These are phyloP conservation scores for Pseudonaja textilis DNA, from an alignment of 2,113 vertebrate genomes.

Conservation along the genomic window DNA sequence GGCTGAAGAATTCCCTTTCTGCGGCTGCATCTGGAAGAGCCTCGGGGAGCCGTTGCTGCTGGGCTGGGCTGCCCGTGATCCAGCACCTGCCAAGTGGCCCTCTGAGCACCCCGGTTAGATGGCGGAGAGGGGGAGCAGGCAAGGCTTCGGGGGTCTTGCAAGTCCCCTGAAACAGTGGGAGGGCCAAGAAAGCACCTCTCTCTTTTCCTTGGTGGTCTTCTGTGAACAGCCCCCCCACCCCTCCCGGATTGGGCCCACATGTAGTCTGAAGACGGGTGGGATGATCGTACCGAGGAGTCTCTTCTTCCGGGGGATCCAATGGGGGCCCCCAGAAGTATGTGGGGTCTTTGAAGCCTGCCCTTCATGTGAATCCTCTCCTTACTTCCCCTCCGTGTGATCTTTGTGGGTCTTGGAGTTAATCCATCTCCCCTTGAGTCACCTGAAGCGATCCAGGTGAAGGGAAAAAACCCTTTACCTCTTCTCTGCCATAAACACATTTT, in stretches of 20 bases:
- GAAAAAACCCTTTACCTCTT: background rate
- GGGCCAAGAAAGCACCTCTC: background rate
- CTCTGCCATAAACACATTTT: background rate
- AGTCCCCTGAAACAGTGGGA: background rate
- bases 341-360: background rate
- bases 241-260: background rate
- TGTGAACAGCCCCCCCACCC: background rate
- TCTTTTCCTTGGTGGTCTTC: background rate
- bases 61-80: background rate
- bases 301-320: background rate
- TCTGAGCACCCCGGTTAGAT: background rate
- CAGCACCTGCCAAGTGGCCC: background rate
- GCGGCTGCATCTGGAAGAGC: background rate
- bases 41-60: background rate
- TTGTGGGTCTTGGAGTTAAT: background rate
- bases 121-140: background rate
- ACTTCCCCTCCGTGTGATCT: background rate
- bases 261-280: background rate
- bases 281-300: background rate
- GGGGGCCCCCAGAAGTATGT: background rate
- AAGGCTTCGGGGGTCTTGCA: background rate
- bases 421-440: background rate
- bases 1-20: background rate
- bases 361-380: background rate
- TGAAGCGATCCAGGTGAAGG: background rate